phyloP scores from a whole-genome alignment of 2,888 invertebrate species.

The Erpobdella octoculata region DNA sequence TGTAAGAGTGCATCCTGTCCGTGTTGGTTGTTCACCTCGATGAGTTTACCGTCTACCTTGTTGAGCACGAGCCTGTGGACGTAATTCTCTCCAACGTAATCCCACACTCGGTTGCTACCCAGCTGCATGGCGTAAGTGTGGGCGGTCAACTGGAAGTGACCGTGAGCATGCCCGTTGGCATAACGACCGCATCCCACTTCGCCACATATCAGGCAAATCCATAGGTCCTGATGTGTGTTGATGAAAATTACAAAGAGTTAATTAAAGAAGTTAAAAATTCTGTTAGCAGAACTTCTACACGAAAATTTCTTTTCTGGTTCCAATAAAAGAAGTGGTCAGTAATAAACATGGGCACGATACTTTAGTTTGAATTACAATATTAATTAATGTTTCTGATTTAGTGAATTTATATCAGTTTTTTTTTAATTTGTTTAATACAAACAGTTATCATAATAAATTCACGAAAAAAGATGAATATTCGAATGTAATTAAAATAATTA shows the following conservation, averaged over 20 bases:
- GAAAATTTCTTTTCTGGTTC: no score
- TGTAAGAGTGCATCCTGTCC: constrained; percentile 38
- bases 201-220: constrained; percentile 98
- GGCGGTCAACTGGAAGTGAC: constrained; percentile 78
- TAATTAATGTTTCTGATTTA: no score
- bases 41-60: constrained; percentile 90
- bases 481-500: background rate
- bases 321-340: no score
- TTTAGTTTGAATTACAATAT: no score
- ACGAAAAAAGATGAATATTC: background rate
- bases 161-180: constrained; percentile 80
- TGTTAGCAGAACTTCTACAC: no score
- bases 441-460: background rate
- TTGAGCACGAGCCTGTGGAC: constrained; percentile 91
- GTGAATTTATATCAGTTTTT: no score
- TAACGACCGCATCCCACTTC: constrained; percentile 94
- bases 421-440: no score
- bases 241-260: no score
- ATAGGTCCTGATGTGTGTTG: constrained; percentile 60
- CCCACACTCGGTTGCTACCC: constrained; percentile 92
- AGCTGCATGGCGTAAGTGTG: constrained; percentile 95
- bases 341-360: no score
- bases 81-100: constrained; percentile 95
- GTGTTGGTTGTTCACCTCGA: constrained; percentile 53
- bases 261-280: no score